Evolutionary conservation across 2,888 invertebrate species (phyloP).

Genomic region (Thyatira batis): DNA sequence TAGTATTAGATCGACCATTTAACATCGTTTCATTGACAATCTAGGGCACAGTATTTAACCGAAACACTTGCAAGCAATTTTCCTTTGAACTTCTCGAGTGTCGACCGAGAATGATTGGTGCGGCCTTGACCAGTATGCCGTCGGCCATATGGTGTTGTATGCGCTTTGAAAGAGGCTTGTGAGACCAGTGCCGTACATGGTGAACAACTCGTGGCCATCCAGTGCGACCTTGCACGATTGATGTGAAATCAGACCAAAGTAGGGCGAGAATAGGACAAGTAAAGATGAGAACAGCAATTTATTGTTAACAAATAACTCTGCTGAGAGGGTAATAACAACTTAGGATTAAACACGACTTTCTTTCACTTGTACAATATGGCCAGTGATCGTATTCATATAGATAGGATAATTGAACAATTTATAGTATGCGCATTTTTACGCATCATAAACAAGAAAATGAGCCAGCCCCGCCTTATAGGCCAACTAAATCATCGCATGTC

Average conservation of each 20-base stretch:
- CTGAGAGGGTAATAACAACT: not conserved
- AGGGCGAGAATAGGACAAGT: conserved; percentile 10
- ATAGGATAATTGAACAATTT: not conserved
- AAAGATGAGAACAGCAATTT: not conserved
- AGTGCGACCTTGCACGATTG: conserved; percentile 43
- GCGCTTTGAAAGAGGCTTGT: conserved; percentile 47
- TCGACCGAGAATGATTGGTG: conserved; percentile 35
- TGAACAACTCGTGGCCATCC: conserved; percentile 47
- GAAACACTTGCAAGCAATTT: conserved; percentile 43
- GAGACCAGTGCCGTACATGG: conserved; percentile 55
- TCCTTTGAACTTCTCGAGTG: conserved; percentile 49
- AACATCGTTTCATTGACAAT: conserved; percentile 28
- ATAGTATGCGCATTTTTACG: not conserved
- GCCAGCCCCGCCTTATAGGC: not conserved
- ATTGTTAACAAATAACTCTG: not conserved
- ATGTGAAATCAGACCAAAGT: conserved; percentile 36
- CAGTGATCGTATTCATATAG: not conserved
- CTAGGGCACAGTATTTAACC: conserved; percentile 42
- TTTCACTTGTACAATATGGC: not conserved
- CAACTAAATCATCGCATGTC: not conserved
- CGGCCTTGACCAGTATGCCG: conserved; percentile 60
- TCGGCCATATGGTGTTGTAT: conserved; percentile 55
- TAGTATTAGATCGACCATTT: not conserved
- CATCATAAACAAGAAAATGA: not conserved
- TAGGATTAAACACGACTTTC: not conserved